Evolutionary conservation across 2,113 vertebrate genomes (phyloP), one percentile per base, ranked within the genome.

Genomic region (Tonatia bakeri): DNA sequence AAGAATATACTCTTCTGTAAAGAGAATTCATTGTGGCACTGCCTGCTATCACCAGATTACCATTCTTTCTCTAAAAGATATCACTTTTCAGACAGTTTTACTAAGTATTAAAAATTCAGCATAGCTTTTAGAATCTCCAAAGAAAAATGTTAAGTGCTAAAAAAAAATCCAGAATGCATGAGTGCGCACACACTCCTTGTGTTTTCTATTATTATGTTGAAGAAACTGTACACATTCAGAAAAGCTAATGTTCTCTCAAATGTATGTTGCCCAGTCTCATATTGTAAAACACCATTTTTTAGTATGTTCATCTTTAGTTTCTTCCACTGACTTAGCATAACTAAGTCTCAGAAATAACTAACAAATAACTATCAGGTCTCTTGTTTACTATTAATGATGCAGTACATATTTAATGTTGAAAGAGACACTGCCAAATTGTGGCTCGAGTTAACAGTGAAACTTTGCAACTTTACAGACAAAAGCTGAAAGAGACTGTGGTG

Each of bases 1-100:
- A 45, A 76, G 82, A 93, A 67, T 31, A 0, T 47, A 77, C 1
- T 70, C 24, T n/a, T 92, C 56, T 5, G 0, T 19, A 61, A 31
- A 75, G 65, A 22, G 69, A 91, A 3, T 94, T 56, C 83, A 87
- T 95, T 95, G 54, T 36, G 38, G 16, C 17, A 54, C 3, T 38
- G 96, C 8, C 61, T 20, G n/a, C 22, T 47, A 26, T 61, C 80
- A 65, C 76, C 16, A 64, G 22, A 31, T 90, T 89, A 94, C 65
- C 72, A 13, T 95, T 75, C 70, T 90, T 87, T 82, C n/a, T 94
- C 69, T 93, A 72, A 96, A 94, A 79, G 79, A 12, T 64, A 79
- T 65, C 22, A 73, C 15, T 8, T 56, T 79, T 92, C 76, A 96
- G 77, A 87, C 54, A 84, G 11, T 20, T 96, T 67, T 84, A 31